Evolutionary conservation across 1,140 invertebrate genomes (phyloP).

Genomic region (Maconellicoccus hirsutus): DNA sequence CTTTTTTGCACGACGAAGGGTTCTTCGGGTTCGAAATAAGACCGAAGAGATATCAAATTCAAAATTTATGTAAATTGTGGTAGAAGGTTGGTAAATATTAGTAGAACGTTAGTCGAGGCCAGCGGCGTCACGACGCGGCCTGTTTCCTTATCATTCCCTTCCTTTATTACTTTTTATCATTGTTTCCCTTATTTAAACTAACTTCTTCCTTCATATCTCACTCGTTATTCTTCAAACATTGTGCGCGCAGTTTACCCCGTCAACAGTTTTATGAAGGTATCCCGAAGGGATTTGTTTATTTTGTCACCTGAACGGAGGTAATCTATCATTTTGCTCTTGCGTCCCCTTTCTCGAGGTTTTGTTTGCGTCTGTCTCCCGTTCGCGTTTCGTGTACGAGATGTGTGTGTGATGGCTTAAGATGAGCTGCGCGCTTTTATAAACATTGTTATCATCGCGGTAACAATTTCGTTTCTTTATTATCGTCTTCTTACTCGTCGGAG

Average conservation of each 20-base stretch:
- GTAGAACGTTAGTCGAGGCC: slow-evolving; percentile 12
- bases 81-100: slow-evolving; percentile 21
- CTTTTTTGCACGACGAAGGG: neutral
- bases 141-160: slow-evolving; percentile 3
- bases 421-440: neutral
- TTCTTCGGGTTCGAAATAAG: neutral
- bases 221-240: slow-evolving; percentile 15
- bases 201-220: slow-evolving; percentile 1
- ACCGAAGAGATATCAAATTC: slow-evolving; percentile 19
- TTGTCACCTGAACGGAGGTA: slow-evolving; percentile 21
- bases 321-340: slow-evolving; percentile 21
- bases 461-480: neutral
- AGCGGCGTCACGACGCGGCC: slow-evolving; percentile 16
- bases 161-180: slow-evolving; percentile 11
- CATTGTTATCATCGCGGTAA: slow-evolving; percentile 8
- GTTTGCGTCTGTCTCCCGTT: too few relatives aligned
- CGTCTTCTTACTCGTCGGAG: too few relatives aligned
- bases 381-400: too few relatives aligned
- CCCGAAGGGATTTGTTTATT: slow-evolving; percentile 22
- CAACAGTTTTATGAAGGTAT: slow-evolving; percentile 19
- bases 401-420: neutral
- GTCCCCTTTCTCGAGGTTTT: neutral
- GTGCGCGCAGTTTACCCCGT: slow-evolving; percentile 10
- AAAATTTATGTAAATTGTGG: slow-evolving; percentile 21
- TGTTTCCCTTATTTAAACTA: slow-evolving; percentile 12